Evolutionary conservation across 2,113 vertebrate genomes (phyloP).

Genomic region (Empidonax traillii): DNA sequence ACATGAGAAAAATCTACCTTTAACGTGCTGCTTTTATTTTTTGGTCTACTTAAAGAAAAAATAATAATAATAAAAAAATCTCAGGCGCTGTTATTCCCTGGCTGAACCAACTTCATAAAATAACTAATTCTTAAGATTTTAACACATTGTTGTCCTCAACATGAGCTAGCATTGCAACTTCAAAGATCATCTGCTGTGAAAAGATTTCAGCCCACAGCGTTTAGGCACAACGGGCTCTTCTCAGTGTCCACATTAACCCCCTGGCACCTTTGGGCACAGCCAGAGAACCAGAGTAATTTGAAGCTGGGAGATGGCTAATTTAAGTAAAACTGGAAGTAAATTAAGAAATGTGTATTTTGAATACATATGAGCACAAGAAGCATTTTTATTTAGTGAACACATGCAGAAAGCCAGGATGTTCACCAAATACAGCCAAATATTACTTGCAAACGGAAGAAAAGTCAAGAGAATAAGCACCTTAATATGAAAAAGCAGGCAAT

Average conservation of each 20-base stretch:
- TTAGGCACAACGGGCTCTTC: not conserved
- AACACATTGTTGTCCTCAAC: not conserved
- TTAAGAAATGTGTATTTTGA: not conserved
- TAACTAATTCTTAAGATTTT: not conserved
- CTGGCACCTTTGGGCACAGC: not conserved
- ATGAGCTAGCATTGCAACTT: not conserved
- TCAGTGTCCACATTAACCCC: not conserved
- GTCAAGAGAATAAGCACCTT: not conserved
- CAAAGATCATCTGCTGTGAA: not conserved
- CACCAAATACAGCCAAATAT: conserved; percentile 15
- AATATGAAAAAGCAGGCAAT: not conserved
- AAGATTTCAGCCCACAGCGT: not conserved
- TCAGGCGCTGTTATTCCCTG: not conserved
- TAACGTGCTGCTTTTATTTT: not conserved
- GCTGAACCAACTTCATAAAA: not conserved
- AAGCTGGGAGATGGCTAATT: not conserved
- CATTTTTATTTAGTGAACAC: conserved; percentile 23
- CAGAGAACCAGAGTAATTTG: not conserved
- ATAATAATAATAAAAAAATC: not conserved
- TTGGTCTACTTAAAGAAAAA: not conserved
- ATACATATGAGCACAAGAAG: not conserved
- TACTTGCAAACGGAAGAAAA: conserved; percentile 20
- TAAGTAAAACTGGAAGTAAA: not conserved
- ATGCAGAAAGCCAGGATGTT: conserved; percentile 51
- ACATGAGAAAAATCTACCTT: not conserved